These are phyloP conservation scores for Caenorhabditis japonica DNA, from an alignment of 2,888 invertebrate genomes.

Conservation along the genomic window DNA sequence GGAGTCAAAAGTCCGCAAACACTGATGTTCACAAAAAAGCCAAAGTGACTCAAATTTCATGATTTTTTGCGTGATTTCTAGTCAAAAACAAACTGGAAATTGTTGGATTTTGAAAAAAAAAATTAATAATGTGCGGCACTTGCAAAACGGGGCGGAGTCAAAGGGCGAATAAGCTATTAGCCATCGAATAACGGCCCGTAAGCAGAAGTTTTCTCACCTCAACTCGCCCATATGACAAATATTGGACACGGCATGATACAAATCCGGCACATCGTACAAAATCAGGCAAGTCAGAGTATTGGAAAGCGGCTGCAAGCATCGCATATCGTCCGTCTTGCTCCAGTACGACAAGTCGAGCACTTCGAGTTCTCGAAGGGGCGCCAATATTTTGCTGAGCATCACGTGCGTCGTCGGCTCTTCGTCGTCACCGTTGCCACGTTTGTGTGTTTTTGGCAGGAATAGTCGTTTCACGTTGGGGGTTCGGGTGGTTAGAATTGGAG, in stretches of 20 bases:
- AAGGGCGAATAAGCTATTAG: no score
- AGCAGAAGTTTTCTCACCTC: no score
- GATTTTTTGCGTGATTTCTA: no score
- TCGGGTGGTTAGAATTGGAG: slow-evolving; percentile 57
- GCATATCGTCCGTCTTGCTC: slow-evolving; percentile 81
- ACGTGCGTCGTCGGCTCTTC: slow-evolving; percentile 57
- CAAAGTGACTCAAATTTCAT: background rate
- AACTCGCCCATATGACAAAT: slow-evolving; percentile 80
- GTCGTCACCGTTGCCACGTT: slow-evolving; percentile 44
- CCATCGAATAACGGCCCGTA: no score
- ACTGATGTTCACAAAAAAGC: no score
- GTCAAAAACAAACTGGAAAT: no score
- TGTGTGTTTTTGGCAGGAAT: slow-evolving; percentile 34
- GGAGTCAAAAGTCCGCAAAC: no score
- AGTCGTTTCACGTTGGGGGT: slow-evolving; percentile 57
- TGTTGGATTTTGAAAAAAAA: no score
- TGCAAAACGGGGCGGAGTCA: no score
- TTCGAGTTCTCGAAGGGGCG: slow-evolving; percentile 57
- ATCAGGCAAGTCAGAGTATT: slow-evolving; percentile 84
- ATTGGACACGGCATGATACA: slow-evolving; percentile 80
- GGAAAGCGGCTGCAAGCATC: slow-evolving; percentile 83
- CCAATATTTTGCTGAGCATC: slow-evolving; percentile 59
- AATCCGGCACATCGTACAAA: slow-evolving; percentile 86
- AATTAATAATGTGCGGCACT: no score
- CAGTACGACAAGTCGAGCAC: slow-evolving; percentile 71